These are phyloP conservation scores for Heterodera schachtii DNA, from an alignment of 1,140 invertebrate species.

Conservation along the genomic window DNA sequence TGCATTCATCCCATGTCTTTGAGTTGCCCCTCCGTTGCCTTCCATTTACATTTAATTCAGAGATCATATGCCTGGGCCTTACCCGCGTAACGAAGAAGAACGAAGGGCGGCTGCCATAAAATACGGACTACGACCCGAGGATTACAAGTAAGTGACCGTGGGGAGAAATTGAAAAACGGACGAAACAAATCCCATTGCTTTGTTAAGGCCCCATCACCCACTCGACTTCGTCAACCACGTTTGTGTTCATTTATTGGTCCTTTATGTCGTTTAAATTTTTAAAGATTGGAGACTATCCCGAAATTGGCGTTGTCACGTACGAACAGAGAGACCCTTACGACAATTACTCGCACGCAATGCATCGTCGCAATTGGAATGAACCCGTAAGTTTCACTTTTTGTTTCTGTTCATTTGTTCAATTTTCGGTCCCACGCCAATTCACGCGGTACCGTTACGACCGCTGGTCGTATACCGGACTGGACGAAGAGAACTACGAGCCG, in stretches of 20 bases:
- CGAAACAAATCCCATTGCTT: not conserved
- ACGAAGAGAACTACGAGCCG: conserved; percentile 57
- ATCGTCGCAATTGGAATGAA: conserved; percentile 62
- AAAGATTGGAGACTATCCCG: conserved; percentile 60
- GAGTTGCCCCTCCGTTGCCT: not conserved
- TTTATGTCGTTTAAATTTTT: not conserved
- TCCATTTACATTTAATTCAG: conserved; percentile 22
- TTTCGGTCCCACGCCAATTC: conserved; percentile 52
- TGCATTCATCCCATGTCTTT: no score
- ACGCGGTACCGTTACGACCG: conserved; percentile 58
- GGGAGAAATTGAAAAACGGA: not conserved
- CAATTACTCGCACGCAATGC: conserved; percentile 45
- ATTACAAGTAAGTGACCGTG: conserved; percentile 49
- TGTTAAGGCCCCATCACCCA: conserved; percentile 41
- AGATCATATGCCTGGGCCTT: conserved; percentile 59
- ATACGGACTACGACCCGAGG: conserved; percentile 62
- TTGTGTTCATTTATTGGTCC: not conserved
- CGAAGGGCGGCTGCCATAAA: conserved; percentile 60
- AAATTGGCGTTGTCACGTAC: conserved; percentile 57
- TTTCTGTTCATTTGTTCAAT: conserved; percentile 27
- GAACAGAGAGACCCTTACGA: conserved; percentile 64
- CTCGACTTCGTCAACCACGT: conserved; percentile 41
- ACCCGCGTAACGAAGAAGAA: conserved; percentile 60
- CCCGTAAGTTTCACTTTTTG: conserved; percentile 39
- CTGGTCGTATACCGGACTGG: conserved; percentile 58